Conservation (phyloP, 2,797 vertebrate genomes). For the Geotrypetes seraphini region DNA sequence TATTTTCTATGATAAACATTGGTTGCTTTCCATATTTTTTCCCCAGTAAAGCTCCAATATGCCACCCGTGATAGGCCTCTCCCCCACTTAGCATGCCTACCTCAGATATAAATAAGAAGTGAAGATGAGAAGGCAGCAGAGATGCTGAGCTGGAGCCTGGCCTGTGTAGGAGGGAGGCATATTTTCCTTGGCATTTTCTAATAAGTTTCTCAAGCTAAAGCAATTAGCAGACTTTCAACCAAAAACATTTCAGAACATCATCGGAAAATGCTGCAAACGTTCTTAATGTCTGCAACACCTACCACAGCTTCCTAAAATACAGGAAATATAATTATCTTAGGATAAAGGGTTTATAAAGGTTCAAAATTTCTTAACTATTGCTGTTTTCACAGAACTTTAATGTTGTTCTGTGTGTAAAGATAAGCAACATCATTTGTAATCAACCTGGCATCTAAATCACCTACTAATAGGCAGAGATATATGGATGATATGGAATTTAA, state of each 20-base stretch:
- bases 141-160: conserved; percentile 8
- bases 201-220: conserved; percentile 12
- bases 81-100: conserved; percentile 9
- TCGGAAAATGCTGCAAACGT: conserved; percentile 31
- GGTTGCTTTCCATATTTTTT: no score
- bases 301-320: conserved; percentile 24
- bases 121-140: conserved; percentile 4
- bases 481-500: no score
- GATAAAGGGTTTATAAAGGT: no score
- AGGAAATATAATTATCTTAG: neutral
- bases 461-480: no score
- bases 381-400: no score
- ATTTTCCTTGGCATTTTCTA: conserved; percentile 22
- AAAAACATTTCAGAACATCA: conserved; percentile 18
- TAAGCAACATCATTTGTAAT: no score
- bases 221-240: conserved; percentile 28
- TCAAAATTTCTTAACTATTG: no score
- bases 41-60: no score
- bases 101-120: conserved; percentile 9
- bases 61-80: no score
- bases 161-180: conserved; percentile 17
- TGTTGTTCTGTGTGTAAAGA: no score
- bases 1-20: no score
- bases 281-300: conserved; percentile 32
- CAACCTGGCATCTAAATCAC: no score